These are phyloP conservation scores for Capitulum mitella DNA, from an alignment of 2,888 invertebrate species.

Conservation along the genomic window DNA sequence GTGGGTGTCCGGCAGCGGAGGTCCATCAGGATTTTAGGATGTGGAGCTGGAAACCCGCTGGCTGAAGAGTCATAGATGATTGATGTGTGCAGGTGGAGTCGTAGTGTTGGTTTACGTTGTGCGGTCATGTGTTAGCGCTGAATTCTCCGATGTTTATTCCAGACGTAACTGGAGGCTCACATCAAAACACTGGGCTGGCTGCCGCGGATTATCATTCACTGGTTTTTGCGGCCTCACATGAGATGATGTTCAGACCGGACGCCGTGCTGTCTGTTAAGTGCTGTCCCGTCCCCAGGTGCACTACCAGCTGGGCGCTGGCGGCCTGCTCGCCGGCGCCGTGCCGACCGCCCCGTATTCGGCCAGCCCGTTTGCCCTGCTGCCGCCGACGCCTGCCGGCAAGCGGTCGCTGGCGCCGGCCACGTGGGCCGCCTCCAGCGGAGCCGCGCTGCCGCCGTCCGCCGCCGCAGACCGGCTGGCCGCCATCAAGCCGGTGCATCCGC, in stretches of 20 bases:
- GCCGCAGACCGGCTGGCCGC: neutral
- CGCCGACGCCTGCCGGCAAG: neutral
- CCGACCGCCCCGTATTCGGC: neutral
- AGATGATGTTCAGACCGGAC: too few relatives aligned
- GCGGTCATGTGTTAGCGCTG: too few relatives aligned
- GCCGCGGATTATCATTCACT: too few relatives aligned
- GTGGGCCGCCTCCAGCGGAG: neutral
- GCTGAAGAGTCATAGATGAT: too few relatives aligned
- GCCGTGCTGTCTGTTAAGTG: neutral
- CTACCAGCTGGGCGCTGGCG: constrained; percentile 9
- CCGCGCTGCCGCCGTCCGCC: neutral
- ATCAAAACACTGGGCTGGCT: too few relatives aligned
- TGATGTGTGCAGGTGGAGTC: neutral
- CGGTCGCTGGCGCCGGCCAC: constrained; percentile 16
- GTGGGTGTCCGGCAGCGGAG: too few relatives aligned
- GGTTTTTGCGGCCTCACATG: too few relatives aligned
- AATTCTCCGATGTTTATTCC: too few relatives aligned
- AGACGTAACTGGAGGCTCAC: too few relatives aligned
- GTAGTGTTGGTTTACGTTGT: neutral
- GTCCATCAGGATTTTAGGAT: too few relatives aligned
- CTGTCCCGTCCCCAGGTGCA: neutral
- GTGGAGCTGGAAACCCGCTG: too few relatives aligned
- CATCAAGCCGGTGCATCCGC: constrained; percentile 10
- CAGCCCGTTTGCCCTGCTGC: neutral
- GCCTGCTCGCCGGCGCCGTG: neutral